phyloP scores from a whole-genome alignment of 2,113 vertebrate genomes.

The Pandion haliaetus region DNA sequence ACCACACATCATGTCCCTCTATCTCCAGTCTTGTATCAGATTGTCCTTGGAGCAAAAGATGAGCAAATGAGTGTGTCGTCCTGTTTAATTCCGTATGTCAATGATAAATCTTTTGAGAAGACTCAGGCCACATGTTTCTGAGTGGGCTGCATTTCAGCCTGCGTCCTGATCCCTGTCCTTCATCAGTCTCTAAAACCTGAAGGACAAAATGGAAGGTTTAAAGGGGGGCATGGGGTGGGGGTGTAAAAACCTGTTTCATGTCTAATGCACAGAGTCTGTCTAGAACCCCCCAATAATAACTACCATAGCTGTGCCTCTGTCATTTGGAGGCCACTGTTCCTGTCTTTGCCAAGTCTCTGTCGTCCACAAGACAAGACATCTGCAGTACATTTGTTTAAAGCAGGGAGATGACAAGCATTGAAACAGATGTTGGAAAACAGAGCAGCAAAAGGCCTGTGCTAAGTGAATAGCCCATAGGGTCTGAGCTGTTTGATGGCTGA shows the following conservation, averaged over 20 bases:
- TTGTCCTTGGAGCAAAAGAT: not conserved
- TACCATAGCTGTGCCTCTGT: not conserved
- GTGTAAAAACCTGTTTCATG: not conserved
- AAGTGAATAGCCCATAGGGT: slow-evolving; percentile 6
- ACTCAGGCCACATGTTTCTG: not conserved
- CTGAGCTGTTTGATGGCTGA: slow-evolving; percentile 50
- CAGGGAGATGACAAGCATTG: slow-evolving; percentile 60
- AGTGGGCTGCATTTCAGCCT: not conserved
- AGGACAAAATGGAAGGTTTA: not conserved
- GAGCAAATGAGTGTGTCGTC: not conserved
- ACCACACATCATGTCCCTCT: not conserved
- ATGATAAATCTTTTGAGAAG: not conserved
- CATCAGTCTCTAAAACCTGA: not conserved
- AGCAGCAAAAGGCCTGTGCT: slow-evolving; percentile 39
- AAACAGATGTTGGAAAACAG: slow-evolving; percentile 65
- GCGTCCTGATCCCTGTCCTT: not conserved
- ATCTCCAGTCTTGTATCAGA: not conserved
- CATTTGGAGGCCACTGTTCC: slow-evolving; percentile 8
- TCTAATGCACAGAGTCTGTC: not conserved
- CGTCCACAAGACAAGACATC: slow-evolving; percentile 57
- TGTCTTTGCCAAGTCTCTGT: slow-evolving; percentile 46
- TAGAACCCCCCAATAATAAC: not conserved
- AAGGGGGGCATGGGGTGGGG: not conserved
- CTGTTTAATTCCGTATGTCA: not conserved
- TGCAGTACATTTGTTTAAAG: slow-evolving; percentile 63